These are phyloP conservation scores for Sebastes miniatus DNA, from an alignment of 2,797 vertebrate genomes.

Conservation along the genomic window DNA sequence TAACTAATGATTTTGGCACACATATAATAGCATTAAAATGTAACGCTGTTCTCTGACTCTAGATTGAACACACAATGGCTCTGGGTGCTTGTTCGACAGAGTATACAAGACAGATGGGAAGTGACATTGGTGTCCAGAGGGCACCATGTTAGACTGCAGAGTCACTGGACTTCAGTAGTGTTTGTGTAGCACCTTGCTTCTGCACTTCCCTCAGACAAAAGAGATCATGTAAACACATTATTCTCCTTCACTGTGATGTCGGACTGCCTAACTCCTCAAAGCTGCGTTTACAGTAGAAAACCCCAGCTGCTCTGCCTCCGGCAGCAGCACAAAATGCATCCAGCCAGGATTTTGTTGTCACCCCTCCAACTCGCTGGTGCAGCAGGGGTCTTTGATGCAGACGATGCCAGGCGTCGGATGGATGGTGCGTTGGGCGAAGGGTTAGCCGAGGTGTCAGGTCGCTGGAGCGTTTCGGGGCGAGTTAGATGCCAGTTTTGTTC, in stretches of 20 bases:
- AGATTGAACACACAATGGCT: constrained; percentile 19
- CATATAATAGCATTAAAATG: constrained; percentile 3
- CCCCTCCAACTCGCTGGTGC: background rate
- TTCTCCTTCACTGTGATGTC: constrained; percentile 43
- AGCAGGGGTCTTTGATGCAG: constrained; percentile 16
- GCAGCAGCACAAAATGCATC: background rate
- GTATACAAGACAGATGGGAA: constrained; percentile 49
- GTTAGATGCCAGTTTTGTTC: constrained; percentile 17
- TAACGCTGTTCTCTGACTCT: background rate
- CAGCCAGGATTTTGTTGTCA: background rate
- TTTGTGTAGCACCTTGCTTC: background rate
- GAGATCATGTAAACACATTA: constrained; percentile 49
- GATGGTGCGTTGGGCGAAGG: background rate
- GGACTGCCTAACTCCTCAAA: constrained; percentile 6
- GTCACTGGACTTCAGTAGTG: constrained; percentile 1
- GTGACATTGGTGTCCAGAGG: constrained; percentile 35
- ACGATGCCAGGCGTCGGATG: background rate
- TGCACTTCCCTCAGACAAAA: constrained; percentile 14
- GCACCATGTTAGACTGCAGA: constrained; percentile 12
- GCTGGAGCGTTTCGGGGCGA: background rate
- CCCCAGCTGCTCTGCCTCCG: constrained; percentile 1
- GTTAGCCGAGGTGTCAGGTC: background rate
- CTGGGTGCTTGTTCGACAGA: constrained; percentile 25
- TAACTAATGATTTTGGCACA: too few relatives aligned
- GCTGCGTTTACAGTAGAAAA: background rate